phyloP scores from a whole-genome alignment of 2,888 invertebrate species.

The Eremobia ochroleuca region DNA sequence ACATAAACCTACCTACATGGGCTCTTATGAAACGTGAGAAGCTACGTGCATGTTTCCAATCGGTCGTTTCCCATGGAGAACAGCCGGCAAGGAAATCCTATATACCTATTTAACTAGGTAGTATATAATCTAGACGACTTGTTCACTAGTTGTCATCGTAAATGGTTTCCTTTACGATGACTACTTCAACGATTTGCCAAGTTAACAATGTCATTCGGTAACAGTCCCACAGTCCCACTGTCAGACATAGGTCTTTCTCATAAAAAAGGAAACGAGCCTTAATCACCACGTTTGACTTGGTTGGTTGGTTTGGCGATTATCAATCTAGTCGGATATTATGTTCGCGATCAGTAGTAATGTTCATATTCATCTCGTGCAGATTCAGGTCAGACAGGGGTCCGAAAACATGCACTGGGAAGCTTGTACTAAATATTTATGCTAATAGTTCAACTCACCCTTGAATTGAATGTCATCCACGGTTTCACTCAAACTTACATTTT shows the following conservation, averaged over 20 bases:
- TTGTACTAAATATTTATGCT: neutral
- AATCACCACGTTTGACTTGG: neutral
- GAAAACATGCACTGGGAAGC: no score
- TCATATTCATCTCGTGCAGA: neutral
- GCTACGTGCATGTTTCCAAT: neutral
- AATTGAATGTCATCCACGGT: constrained; percentile 5
- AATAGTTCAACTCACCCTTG: constrained; percentile 17
- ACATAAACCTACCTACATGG: neutral
- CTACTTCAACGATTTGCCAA: neutral
- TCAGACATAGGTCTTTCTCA: neutral
- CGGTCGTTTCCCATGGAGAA: neutral
- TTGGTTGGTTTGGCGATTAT: no score
- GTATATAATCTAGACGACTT: neutral
- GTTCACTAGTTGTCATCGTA: no score
- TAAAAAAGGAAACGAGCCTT: neutral
- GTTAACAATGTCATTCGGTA: neutral
- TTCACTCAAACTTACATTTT: neutral
- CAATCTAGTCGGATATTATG: neutral
- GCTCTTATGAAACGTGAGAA: neutral
- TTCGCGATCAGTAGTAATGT: no score
- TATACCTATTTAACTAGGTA: neutral
- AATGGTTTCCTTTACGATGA: neutral
- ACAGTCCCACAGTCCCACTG: neutral
- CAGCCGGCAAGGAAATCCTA: neutral
- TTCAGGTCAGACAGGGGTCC: neutral